A percentile compares a stretch with the other conserved stretches of the same genome.
Conservation (phyloP, 2,797 vertebrate species). For the Periophthalmus magnuspinnatus region DNA sequence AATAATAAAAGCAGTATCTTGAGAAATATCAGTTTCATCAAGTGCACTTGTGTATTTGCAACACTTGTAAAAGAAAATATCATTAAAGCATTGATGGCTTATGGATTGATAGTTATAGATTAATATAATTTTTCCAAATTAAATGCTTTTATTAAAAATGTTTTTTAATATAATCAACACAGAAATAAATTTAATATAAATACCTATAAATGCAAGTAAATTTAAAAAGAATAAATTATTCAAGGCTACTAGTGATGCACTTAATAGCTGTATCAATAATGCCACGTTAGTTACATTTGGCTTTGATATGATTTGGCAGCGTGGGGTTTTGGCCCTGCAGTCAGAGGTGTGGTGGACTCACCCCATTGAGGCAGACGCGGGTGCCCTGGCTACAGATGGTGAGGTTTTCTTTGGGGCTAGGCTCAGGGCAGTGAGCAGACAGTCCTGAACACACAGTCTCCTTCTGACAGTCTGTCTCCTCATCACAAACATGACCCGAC, state of each 20-base stretch:
- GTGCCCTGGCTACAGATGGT: slow-evolving; percentile 76
- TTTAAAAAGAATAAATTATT: not conserved
- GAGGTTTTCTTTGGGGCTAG: slow-evolving; percentile 75
- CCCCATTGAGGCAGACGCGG: slow-evolving; percentile 80
- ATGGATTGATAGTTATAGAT: too few species aligned
- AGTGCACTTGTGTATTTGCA: not conserved
- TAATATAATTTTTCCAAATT: not conserved
- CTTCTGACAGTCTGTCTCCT: slow-evolving; percentile 76
- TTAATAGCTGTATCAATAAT: not conserved
- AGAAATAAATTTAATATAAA: too few species aligned
- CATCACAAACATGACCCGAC: slow-evolving; percentile 59
- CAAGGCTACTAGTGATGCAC: not conserved
- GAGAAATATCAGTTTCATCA: not conserved
- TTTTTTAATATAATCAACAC: too few species aligned
- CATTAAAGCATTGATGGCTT: not conserved
- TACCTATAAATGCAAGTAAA: too few species aligned
- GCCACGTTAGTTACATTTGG: not conserved
- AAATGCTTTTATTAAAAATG: too few species aligned
- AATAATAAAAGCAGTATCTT: too few species aligned
- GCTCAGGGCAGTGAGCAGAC: slow-evolving; percentile 67
- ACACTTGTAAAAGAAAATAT: not conserved
- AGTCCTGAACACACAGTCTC: slow-evolving; percentile 72
- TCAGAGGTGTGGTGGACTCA: slow-evolving; percentile 51
- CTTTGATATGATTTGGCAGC: slow-evolving; percentile 8
- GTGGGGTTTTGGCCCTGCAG: not conserved